Conservation (phyloP, 2,113 vertebrate species). For the Ciconia stormi region DNA sequence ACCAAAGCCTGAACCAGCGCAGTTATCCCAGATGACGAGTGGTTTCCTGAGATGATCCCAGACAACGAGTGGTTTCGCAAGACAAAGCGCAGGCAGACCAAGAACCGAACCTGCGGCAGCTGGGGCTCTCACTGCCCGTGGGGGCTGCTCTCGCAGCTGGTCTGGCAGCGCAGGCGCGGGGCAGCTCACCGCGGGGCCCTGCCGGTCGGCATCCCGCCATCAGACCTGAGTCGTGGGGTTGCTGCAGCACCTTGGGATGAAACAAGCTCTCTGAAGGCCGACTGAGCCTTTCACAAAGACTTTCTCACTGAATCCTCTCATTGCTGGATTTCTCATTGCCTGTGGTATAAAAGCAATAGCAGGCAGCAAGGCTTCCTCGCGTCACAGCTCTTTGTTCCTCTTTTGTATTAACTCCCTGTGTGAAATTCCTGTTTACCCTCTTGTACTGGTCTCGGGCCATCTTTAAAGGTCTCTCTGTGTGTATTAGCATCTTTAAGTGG, state of each 20-base stretch:
- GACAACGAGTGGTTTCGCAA: not conserved
- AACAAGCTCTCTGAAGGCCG: not conserved
- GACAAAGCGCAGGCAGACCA: not conserved
- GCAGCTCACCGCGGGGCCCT: accelerated
- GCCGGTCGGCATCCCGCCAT: no score
- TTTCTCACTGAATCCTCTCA: not conserved
- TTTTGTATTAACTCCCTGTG: not conserved
- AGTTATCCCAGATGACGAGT: not conserved
- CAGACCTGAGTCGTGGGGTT: not conserved
- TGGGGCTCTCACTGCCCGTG: accelerated
- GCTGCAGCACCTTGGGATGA: not conserved
- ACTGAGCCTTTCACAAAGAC: not conserved
- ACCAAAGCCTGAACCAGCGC: not conserved
- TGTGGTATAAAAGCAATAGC: not conserved
- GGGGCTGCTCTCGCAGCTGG: not conserved
- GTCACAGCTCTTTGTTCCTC: not conserved
- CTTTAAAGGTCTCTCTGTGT: not conserved
- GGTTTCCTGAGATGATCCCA: not conserved
- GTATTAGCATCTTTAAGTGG: not conserved
- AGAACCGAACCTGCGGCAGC: no score
- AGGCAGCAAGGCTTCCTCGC: not conserved
- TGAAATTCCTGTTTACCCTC: not conserved
- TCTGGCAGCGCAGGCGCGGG: accelerated
- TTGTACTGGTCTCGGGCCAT: not conserved
- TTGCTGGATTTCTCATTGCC: not conserved